A percentile compares a stretch with the other conserved stretches of the same genome.
Conservation (phyloP, 2,888 invertebrate genomes). For the Limenitis camilla region DNA sequence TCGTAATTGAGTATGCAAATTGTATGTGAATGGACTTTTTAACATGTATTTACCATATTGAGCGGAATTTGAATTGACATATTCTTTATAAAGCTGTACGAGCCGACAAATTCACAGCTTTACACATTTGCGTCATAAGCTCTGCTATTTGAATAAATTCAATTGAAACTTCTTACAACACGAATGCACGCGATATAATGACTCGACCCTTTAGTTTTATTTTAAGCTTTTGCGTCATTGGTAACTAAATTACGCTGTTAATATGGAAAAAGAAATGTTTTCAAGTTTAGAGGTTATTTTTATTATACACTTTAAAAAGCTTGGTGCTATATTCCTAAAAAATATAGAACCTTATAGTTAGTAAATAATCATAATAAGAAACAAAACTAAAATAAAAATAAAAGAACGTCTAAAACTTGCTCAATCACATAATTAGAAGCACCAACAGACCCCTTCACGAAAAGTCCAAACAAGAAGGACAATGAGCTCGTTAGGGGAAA, state of each 20-base stretch:
- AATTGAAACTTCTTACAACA: background rate
- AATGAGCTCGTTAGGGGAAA: conserved; percentile 56
- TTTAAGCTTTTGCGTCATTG: background rate
- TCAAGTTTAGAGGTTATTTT: too few relatives aligned
- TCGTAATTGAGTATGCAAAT: conserved; percentile 46
- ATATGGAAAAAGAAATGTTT: too few relatives aligned
- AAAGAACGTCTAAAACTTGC: conserved; percentile 32
- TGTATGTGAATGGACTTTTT: conserved; percentile 37
- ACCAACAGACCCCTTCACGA: conserved; percentile 46
- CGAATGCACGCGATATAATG: background rate
- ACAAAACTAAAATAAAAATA: background rate
- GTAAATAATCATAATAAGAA: background rate
- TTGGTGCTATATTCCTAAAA: too few relatives aligned
- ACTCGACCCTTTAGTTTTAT: background rate
- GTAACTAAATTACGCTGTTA: background rate
- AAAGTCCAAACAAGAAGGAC: conserved; percentile 58
- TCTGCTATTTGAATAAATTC: conserved; percentile 18
- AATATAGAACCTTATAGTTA: too few relatives aligned
- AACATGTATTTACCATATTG: conserved; percentile 3
- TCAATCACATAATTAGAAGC: conserved; percentile 53
- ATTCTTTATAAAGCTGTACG: background rate
- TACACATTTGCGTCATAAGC: conserved; percentile 3
- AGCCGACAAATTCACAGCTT: background rate
- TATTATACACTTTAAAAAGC: too few relatives aligned
- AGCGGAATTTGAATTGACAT: conserved; percentile 17